These are phyloP conservation scores for Stigmatopora nigra DNA, from an alignment of 2,113 vertebrate genomes.

Conservation along the genomic window DNA sequence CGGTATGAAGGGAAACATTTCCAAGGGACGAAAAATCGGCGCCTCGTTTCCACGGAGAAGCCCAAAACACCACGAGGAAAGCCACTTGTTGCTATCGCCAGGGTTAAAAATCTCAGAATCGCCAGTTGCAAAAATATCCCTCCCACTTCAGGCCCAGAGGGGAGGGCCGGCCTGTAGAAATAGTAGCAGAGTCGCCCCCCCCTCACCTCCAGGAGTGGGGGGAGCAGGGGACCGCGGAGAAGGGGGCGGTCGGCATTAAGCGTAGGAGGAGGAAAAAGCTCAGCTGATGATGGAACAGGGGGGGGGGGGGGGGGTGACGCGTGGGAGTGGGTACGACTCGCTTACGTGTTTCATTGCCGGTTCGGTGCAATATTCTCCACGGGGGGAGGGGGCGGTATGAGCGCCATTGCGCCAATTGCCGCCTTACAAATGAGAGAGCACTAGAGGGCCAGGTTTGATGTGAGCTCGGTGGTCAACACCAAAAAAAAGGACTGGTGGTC, in stretches of 20 bases:
- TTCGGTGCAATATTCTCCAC: constrained; percentile 34
- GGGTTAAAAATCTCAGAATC: constrained; percentile 75
- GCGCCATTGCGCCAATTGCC: background rate
- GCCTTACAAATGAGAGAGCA: background rate
- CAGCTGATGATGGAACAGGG: constrained; percentile 76
- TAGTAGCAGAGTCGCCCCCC: constrained; percentile 62
- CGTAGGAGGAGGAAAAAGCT: constrained; percentile 60
- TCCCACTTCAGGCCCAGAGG: constrained; percentile 80
- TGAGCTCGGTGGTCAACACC: constrained; percentile 62
- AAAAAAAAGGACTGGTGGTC: constrained; percentile 35
- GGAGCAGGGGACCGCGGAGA: constrained; percentile 39
- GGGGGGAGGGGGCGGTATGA: constrained; percentile 14
- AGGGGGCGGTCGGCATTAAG: constrained; percentile 48
- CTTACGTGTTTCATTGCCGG: constrained; percentile 51
- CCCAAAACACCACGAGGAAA: constrained; percentile 39
- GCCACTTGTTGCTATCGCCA: constrained; percentile 66
- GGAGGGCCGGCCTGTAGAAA: constrained; percentile 83
- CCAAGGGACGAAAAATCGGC: constrained; percentile 19
- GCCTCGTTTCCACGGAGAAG: constrained; percentile 1
- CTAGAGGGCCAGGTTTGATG: background rate
- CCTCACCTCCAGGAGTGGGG: constrained; percentile 17
- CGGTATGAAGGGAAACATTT: constrained; percentile 45
- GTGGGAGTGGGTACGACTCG: constrained; percentile 59
- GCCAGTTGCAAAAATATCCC: constrained; percentile 72
- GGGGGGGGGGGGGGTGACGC: constrained; percentile 27